phyloP scores from a whole-genome alignment of 1,140 invertebrate species.

The Brachionus sp. region DNA sequence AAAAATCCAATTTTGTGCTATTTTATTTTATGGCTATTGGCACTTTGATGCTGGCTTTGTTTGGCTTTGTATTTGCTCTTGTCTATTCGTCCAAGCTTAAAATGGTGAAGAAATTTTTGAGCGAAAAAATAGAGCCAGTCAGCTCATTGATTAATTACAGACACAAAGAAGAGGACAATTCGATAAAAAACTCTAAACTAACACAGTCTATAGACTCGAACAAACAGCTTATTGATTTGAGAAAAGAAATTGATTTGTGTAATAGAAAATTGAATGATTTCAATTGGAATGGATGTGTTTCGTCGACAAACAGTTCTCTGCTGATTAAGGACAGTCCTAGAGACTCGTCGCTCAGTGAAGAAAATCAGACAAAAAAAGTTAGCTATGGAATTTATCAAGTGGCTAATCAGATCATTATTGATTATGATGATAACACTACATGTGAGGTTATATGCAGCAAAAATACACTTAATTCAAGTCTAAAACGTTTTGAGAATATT shows the following conservation, averaged over 20 bases:
- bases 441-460: background rate
- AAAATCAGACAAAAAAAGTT: background rate
- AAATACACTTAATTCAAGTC: background rate
- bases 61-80: background rate
- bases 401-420: slow-evolving; percentile 35
- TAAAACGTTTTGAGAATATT: slow-evolving; percentile 22
- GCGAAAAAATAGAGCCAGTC: background rate
- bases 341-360: background rate
- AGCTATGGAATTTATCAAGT: slow-evolving; percentile 29
- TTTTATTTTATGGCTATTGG: background rate
- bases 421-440: slow-evolving; percentile 24
- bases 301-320: background rate
- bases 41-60: background rate
- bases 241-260: slow-evolving; percentile 13
- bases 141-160: background rate
- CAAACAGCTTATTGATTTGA: slow-evolving; percentile 11
- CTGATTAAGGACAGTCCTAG: slow-evolving; percentile 19
- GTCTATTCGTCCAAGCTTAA: slow-evolving; percentile 18
- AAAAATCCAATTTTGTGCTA: background rate
- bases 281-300: slow-evolving; percentile 1
- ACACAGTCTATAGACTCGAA: background rate
- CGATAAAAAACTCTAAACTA: background rate
- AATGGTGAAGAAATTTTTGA: background rate
- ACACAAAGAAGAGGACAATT: background rate
- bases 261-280: slow-evolving; percentile 5